Base-by-base conservation (phyloP, 2,797 vertebrate genomes). In the Pteropus rufus region DNA sequence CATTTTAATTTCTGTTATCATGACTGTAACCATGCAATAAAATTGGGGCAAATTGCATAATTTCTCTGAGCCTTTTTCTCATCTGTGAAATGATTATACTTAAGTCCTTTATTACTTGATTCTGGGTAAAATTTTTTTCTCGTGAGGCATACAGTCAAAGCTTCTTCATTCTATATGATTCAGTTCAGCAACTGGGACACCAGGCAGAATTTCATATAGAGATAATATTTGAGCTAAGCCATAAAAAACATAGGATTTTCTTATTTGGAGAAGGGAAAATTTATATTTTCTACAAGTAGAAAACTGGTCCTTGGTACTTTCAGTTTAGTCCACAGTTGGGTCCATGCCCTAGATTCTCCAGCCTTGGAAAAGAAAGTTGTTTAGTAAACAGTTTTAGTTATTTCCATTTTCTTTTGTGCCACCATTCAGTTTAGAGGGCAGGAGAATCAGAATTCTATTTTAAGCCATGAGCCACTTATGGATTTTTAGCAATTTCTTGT, bases 111-210 rank as follows among this genome's bases (percentile, higher is more conserved):
- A 60, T 64, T 95, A 79, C n/a, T 84, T 73, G 56, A 91, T 76
- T 91, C 60, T 76, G 36, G 23, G 39, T 75, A 94, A 77, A 95
- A 73, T 91, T 34, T 91, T 69, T 88, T 26, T 65, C 16, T 84
- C 64, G 2, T 95, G 82, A 96, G 88, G 26, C 58, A 60, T 60
- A 58, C 56, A 60, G n/a, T 72, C 88, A 83, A 93, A 75, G 49
- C 26, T 56, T 93, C 52, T 84, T 94, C 58, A 84, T 79, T 93
- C 96, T 84, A 85, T 83, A 56, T 93, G 39, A 95, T 73, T 90
- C 14, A 91, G 56, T 87, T 79, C 23, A 91, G 44, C 36, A 81
- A 23, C 44, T 88, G 26, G 16, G 23, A 41, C 46, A 96, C 29
- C 65, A 79, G 54, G n/a, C 52, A 69, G 19, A 54, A 34, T 49